Evolutionary conservation across 2,113 vertebrate species (phyloP).

Genomic region (Natator depressus): DNA sequence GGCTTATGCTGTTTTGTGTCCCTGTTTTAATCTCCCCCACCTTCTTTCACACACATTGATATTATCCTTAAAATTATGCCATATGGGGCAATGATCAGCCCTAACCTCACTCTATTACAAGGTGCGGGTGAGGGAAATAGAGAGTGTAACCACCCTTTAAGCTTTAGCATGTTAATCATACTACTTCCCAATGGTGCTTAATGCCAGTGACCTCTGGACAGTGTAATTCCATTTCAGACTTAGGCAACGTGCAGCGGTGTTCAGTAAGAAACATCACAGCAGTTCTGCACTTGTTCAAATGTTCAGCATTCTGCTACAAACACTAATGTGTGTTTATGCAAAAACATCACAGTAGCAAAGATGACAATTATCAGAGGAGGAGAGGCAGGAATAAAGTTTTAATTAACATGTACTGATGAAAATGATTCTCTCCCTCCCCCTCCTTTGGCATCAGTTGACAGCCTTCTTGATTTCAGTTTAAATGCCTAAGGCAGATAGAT

Average conservation of each 20-base stretch:
- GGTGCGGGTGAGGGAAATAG: neutral
- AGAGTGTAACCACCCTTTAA: neutral
- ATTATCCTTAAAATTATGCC: neutral
- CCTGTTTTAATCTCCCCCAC: neutral
- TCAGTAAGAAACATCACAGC: neutral
- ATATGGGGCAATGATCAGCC: neutral
- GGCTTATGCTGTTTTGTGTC: neutral
- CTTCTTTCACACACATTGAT: neutral
- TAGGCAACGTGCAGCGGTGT: fast-evolving
- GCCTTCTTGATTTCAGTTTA: neutral
- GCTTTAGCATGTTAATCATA: neutral
- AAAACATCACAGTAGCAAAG: neutral
- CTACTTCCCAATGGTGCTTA: neutral
- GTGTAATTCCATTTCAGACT: neutral
- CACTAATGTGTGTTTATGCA: neutral
- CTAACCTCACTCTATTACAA: neutral
- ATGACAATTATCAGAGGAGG: neutral
- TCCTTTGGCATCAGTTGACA: neutral
- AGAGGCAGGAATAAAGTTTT: neutral
- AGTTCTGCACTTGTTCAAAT: neutral
- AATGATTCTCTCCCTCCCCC: neutral
- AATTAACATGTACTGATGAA: neutral
- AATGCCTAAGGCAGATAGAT: neutral
- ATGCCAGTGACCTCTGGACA: neutral
- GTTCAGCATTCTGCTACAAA: neutral